Evolutionary conservation across 2,888 invertebrate species (phyloP), one percentile per base, ranked within the genome.

Genomic region (Hypomecis punctinalis): DNA sequence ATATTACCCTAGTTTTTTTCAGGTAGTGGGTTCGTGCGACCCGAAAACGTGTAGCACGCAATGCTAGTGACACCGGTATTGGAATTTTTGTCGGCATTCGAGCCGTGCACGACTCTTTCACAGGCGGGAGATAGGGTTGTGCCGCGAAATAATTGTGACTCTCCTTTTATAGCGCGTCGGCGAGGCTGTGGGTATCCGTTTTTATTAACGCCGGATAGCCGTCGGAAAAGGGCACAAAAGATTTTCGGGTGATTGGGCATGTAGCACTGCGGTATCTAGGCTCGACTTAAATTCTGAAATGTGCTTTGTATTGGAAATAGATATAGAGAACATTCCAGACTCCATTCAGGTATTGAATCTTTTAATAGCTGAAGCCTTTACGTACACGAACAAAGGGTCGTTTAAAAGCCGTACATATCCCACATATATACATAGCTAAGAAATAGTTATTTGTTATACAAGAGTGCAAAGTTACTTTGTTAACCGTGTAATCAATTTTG

Each of bases 1-100:
- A 86, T 83, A 84, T 73, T 70, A 80, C 77, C 77, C 81, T 77
- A 82, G 77, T 81, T 81, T 82, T 80, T 78, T 79, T 72, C 69
- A 72, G 74, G 76, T 76, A 65, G 78, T 76, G 71, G 49, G 76
- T 87, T 87, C 89, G 89, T 88, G 89, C 73, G 88, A 86, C 87
- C 89, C 81, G 73, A 87, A 88, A 88, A 84, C 82, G 81, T 78
- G 80, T 69, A 78, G 83, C 89, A 89, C 89, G 89, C 89, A 81
- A 89, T 75, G 71, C 76, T 72, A 68, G 77, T 79, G 57, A 80
- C 79, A 78, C 60, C 76, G 77, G 79, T 81, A 85, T 82, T 79
- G 85, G 85, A 84, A 84, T 85, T 86, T 85, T 83, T 80, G 78
- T 77, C 78, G 80, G 77, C 79, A 77, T 80, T 79, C 77, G 71